These are phyloP conservation scores for Sminthurides bifidus DNA, from an alignment of 1,140 invertebrate species.

Conservation along the genomic window DNA sequence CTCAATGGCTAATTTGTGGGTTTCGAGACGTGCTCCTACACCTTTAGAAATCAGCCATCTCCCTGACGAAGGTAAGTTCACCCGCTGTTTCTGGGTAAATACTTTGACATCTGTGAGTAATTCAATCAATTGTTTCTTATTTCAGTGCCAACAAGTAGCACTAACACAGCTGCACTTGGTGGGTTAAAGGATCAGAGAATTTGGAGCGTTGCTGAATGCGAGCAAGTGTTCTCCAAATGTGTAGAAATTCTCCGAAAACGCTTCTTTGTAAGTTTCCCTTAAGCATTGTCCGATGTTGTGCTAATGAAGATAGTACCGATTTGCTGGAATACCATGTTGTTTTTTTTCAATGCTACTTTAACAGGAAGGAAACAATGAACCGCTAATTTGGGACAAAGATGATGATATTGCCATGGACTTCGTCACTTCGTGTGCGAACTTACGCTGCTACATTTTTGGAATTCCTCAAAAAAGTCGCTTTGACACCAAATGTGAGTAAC, in stretches of 20 bases:
- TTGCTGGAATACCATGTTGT: too few species aligned
- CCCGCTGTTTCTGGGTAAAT: too few species aligned
- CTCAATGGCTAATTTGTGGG: conserved; percentile 90
- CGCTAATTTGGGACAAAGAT: conserved; percentile 95
- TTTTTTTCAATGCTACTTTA: conserved; percentile 8
- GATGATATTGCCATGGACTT: conserved; percentile 90
- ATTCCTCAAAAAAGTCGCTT: conserved; percentile 79
- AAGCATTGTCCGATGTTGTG: too few species aligned
- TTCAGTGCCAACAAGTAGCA: conserved; percentile 42
- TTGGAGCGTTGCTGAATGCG: conserved; percentile 69
- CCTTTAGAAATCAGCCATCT: conserved; percentile 63
- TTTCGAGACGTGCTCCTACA: conserved; percentile 65
- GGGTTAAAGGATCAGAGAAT: conserved; percentile 59
- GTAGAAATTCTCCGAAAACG: conserved; percentile 54
- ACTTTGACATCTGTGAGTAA: background rate
- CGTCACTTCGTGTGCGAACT: conserved; percentile 87
- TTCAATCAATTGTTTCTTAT: conserved; percentile 11
- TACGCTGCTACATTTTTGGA: conserved; percentile 80
- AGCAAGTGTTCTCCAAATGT: conserved; percentile 59
- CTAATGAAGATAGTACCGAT: too few species aligned
- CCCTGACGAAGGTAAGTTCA: conserved; percentile 44
- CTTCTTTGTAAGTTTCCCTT: conserved; percentile 42
- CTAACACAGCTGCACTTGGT: conserved; percentile 32
- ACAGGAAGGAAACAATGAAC: conserved; percentile 41
- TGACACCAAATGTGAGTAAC: conserved; percentile 81